A percentile compares a stretch with the other conserved stretches of the same genome.
Evolutionary conservation across 92 coral and sea anemone genomes (phyloP).

Genomic region (Epizoanthus ramosus): DNA sequence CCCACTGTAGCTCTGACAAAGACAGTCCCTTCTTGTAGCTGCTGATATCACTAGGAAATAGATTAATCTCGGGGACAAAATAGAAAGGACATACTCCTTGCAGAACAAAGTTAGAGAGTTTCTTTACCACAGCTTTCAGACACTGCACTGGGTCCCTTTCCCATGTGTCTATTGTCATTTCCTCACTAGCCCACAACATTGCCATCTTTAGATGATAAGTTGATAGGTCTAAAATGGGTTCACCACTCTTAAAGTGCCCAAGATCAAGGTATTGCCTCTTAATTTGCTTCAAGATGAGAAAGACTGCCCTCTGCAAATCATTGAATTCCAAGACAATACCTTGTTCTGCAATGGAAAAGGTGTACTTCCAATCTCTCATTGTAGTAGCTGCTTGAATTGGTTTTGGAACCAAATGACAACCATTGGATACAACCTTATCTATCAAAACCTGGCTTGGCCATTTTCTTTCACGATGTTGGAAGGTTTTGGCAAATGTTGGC

Average conservation of each 20-base stretch:
- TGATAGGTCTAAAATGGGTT: constrained; percentile 31
- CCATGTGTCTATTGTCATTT: constrained; percentile 25
- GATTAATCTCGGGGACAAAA: constrained; percentile 52
- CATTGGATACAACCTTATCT: constrained; percentile 34
- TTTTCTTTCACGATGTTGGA: constrained; percentile 45
- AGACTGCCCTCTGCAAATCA: constrained; percentile 41
- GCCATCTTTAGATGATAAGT: constrained; percentile 51
- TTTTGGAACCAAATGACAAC: constrained; percentile 50
- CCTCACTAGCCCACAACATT: constrained; percentile 50
- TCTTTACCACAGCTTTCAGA: constrained; percentile 28
- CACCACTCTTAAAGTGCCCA: constrained; percentile 34
- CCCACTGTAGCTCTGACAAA: too few relatives aligned
- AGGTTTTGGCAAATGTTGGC: constrained; percentile 24
- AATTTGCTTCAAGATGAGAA: constrained; percentile 47
- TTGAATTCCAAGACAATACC: constrained; percentile 32
- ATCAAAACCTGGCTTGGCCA: constrained; percentile 43
- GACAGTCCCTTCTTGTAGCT: too few relatives aligned
- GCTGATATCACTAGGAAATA: constrained; percentile 3
- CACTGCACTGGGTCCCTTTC: constrained; percentile 46
- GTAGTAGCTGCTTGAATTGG: constrained; percentile 32
- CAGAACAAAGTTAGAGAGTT: constrained; percentile 43
- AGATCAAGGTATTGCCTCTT: constrained; percentile 46
- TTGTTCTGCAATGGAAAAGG: constrained; percentile 55
- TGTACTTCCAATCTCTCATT: constrained; percentile 47
- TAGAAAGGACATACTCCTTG: constrained; percentile 42